A percentile compares a stretch with the other conserved stretches of the same genome.
Conservation (phyloP, 2,888 invertebrate genomes). For the Conops quadrifasciatus region DNA sequence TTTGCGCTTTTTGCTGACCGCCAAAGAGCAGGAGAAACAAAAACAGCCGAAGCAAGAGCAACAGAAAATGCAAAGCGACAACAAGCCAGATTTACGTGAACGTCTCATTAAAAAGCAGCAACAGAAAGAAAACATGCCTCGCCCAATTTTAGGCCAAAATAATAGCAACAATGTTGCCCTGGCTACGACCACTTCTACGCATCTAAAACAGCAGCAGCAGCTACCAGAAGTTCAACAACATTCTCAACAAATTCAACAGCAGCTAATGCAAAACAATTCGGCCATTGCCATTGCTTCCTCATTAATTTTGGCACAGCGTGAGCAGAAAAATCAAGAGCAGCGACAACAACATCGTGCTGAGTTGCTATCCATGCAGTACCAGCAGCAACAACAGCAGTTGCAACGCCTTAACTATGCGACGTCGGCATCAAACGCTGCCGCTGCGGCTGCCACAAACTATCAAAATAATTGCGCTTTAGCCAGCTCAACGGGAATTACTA, state of each 20-base stretch:
- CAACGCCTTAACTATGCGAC: constrained; percentile 12
- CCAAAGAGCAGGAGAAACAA: constrained; percentile 34
- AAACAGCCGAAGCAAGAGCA: constrained; percentile 9
- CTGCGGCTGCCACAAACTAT: constrained; percentile 10
- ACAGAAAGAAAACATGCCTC: constrained; percentile 39
- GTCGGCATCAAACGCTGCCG: neutral
- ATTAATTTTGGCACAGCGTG: constrained; percentile 42
- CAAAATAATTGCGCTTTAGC: constrained; percentile 9
- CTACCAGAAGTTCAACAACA: constrained; percentile 13
- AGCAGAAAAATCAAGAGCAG: constrained; percentile 44
- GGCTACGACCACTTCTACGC: neutral
- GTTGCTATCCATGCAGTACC: constrained; percentile 36
- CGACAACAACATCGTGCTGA: constrained; percentile 40
- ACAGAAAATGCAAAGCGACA: constrained; percentile 25
- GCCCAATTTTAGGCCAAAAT: constrained; percentile 54
- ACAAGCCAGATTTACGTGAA: constrained; percentile 37
- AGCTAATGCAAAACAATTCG: constrained; percentile 44
- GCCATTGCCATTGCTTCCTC: constrained; percentile 46
- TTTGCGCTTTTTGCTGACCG: constrained; percentile 45
- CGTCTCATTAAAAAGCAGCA: constrained; percentile 39
- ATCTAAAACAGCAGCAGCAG: constrained; percentile 28
- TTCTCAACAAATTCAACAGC: constrained; percentile 29
- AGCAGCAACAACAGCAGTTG: constrained; percentile 36
- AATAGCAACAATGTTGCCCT: constrained; percentile 44
- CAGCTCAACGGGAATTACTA: constrained; percentile 15